Evolutionary conservation across 2,888 invertebrate species (phyloP), one percentile per base, ranked within the genome.

Genomic region (Drosophila melanosoma): DNA sequence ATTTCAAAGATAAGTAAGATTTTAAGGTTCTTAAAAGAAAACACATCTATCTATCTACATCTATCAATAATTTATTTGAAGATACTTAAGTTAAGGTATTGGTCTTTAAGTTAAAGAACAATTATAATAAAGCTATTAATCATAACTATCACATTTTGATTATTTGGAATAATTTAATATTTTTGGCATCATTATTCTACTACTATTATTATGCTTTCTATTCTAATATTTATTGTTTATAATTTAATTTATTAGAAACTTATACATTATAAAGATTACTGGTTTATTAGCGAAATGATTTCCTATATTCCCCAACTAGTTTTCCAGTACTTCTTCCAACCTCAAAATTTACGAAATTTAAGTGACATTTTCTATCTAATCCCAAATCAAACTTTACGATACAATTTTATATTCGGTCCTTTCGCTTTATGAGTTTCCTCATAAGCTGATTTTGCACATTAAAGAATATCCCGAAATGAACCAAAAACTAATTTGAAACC

Each of bases 401-500:
- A 3, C 15, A 1, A 15, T 15, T 45, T 45, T 15, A 23, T 23
- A 23, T 1, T n/a, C 8, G 2, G 2, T 40, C 4, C 40, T n/a
- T 40, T 38, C 17, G 8, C 38, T 38, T 45, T 7, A 45, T 20
- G n/a, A 51, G 29, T 32, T 20, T 10, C 32, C n/a, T n/a, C 29
- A 29, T 29, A 29, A 15, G 12, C 17, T 6, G 33, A 52, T 4
- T 33, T 33, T 4, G 7, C 10, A 0, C 12, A 20, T 52, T 20
- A 20, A 5, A 8, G 17, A 38, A 38, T 23, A 12, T 33, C 35
- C 40, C 17, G 38, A n/a, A 33, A 57, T 56, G 29, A 15, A 12
- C 54, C 63, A 40, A 26, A 56, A 67, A 17, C 48, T 48, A 51
- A 62, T 71, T 76, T 33, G 36, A 23, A n/a, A 8, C 26, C 69